Percentiles rank a stretch among this genome's conserved stretches.
Evolutionary conservation across 64 coral and sea anemone species (phyloP).

Genomic region (Porites australiensis): DNA sequence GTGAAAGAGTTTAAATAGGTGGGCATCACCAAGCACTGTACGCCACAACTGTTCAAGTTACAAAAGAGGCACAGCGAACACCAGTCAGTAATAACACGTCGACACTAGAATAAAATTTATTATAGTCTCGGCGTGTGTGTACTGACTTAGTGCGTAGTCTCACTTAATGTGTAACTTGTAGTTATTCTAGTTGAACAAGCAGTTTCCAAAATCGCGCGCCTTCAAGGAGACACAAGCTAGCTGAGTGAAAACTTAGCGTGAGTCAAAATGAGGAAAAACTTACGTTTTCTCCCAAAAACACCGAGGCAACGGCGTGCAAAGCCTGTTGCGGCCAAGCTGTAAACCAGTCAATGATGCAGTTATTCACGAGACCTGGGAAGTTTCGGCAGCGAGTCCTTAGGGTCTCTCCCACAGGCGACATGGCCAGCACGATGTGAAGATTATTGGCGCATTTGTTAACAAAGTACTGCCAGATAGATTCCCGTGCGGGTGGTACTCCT

Average conservation of each 20-base stretch:
- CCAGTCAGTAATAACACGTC: too few species aligned
- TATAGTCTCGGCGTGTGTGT: too few species aligned
- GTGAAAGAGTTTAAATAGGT: too few species aligned
- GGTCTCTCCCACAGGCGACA: conserved; percentile 97
- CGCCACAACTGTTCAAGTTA: too few species aligned
- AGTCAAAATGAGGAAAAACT: conserved; percentile 5
- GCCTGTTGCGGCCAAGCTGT: conserved; percentile 97
- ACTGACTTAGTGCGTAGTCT: too few species aligned
- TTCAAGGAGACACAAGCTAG: not conserved
- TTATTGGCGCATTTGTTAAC: conserved; percentile 97
- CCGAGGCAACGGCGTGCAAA: conserved; percentile 92
- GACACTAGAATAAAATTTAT: too few species aligned
- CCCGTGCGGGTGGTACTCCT: conserved; percentile 91
- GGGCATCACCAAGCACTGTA: too few species aligned
- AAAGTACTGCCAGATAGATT: conserved; percentile 99
- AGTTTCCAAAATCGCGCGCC: too few species aligned
- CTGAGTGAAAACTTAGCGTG: too few species aligned
- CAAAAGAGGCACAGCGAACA: too few species aligned
- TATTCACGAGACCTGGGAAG: conserved; percentile 98
- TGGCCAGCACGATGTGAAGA: conserved; percentile 97
- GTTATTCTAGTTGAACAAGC: too few species aligned
- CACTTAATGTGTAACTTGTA: too few species aligned
- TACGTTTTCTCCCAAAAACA: conserved; percentile 97
- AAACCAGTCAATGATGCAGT: conserved; percentile 99
- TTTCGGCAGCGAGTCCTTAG: conserved; percentile 97